Base-by-base conservation (phyloP, 2,113 vertebrate genomes). In the Sylvia atricapilla region DNA sequence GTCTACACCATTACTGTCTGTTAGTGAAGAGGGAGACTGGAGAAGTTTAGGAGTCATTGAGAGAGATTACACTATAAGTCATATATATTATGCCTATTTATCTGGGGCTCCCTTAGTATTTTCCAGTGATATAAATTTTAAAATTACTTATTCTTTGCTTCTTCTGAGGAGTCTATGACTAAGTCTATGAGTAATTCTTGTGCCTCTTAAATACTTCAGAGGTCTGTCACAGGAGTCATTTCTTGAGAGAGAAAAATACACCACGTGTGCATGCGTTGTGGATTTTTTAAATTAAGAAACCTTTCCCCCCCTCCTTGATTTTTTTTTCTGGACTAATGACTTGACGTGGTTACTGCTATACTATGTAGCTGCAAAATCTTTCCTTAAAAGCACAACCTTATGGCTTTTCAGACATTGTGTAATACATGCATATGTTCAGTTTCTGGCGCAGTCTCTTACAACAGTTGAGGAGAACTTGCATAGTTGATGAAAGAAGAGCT, bases 401-500 rank as follows among this genome's bases (percentile, higher is more conserved):
- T 1, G 59, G 53, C 67, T 93, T 95, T 93, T 93, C 58, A 89
- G 39, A 46, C 46, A 10, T 27, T 2, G 7, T 82, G 49, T 94
- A 91, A 87, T 25, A 7, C 39, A 19, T 52, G 20, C 44, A 4
- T 85, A 13, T 89, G n/a, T 87, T 91, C 58, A 17, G 30, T 93
- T 97, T 93, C 58, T 90, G 87, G 81, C 15, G 10, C 53, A 85
- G 62, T 94, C 37, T 85, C 49, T 83, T 89, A 35, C 37, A 68
- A 16, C 77, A 73, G n/a, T 87, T 94, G 66, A 93, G 89, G 80
- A 94, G 60, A 95, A 68, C 37, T 64, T 94, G 84, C 81, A 84
- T 33, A 93, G 86, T 21, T 94, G 84, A 75, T 92, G 93, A 89
- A 93, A 68, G 77, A 91, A 76, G 70, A 95, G 81, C 70, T 77